Base-by-base conservation (phyloP, 2,113 vertebrate genomes). In the Parus major region DNA sequence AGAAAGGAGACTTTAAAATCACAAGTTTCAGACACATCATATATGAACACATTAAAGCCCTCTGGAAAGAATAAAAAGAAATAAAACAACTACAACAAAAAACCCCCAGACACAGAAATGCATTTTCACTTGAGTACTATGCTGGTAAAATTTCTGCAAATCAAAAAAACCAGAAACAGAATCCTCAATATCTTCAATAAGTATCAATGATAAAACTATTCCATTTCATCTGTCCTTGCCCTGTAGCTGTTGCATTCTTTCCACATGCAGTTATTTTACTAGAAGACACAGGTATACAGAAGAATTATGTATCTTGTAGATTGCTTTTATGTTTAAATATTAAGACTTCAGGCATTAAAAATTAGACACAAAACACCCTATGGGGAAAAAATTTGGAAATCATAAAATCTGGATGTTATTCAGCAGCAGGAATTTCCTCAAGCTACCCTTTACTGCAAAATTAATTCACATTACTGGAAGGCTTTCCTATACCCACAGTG, bases 401-500 rank as follows among this genome's bases (percentile, higher is more conserved):
- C 95, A 91, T 91, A 94, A 96, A 96, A 93, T 72, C 82, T 92
- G 92, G 92, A 96, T 95, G 65, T 95, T 94, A 89, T 64, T 96
- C 90, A 90, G 84, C 91, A 95, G 92, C 90, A 97, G 75, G 84
- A 96, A 94, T 96, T 97, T 95, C 95, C 95, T 96, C 93, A 85
- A 95, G 90, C 93, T 90, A 95, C 92, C 78, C 92, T 94, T 96
- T 92, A 92, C 92, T 94, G 76, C 49, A 96, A 94, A 97, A 97
- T 97, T 95, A 97, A 94, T 96, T 97, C 94, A 92, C 88, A 95
- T 91, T 93, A 95, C 93, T 92, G 88, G 88, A 97, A 97, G 82
- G 92, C 82, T 95, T 97, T 96, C 92, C 94, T 85, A 60, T 47
- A 80, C 86, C 88, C 93, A 96, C 68, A 70, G 88, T 73, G 86